A percentile compares a stretch with the other conserved stretches of the same genome.
phyloP scores from a whole-genome alignment of 2,113 vertebrate species.

The Pao palembangensis region DNA sequence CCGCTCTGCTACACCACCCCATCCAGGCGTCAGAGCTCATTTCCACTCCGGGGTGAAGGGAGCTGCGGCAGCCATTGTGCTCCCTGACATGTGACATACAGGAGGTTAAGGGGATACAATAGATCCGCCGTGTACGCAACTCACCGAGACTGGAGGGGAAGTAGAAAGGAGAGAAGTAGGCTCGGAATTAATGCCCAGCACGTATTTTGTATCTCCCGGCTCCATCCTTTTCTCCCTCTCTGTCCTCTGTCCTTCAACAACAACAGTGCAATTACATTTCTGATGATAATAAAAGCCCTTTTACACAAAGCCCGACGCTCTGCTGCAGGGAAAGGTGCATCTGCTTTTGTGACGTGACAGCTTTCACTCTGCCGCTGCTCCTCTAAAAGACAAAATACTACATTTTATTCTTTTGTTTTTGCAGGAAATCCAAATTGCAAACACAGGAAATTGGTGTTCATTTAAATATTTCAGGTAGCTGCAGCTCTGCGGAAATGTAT shows the following conservation, averaged over 20 bases:
- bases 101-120: conserved; percentile 61
- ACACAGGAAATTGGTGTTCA: too few relatives aligned
- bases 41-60: conserved; percentile 59
- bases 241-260: conserved; percentile 69
- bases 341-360: conserved; percentile 23
- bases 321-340: conserved; percentile 32
- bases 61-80: conserved; percentile 54
- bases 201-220: conserved; percentile 54
- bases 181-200: conserved; percentile 63
- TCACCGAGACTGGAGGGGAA: conserved; percentile 43
- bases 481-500: too few relatives aligned
- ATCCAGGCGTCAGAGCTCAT: conserved; percentile 42
- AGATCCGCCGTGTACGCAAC: conserved; percentile 59
- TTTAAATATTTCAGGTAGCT: too few relatives aligned
- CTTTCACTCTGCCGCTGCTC: conserved; percentile 11
- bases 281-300: conserved; percentile 61
- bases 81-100: conserved; percentile 63
- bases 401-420: background rate
- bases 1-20: conserved; percentile 43
- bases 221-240: conserved; percentile 30
- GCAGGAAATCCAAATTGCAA: background rate
- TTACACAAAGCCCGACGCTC: conserved; percentile 48
- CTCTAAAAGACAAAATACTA: conserved; percentile 4
- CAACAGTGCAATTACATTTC: conserved; percentile 73
- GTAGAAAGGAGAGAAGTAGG: conserved; percentile 45